Evolutionary conservation across 2,113 vertebrate species (phyloP).

Genomic region (Paraplagusia blochii): DNA sequence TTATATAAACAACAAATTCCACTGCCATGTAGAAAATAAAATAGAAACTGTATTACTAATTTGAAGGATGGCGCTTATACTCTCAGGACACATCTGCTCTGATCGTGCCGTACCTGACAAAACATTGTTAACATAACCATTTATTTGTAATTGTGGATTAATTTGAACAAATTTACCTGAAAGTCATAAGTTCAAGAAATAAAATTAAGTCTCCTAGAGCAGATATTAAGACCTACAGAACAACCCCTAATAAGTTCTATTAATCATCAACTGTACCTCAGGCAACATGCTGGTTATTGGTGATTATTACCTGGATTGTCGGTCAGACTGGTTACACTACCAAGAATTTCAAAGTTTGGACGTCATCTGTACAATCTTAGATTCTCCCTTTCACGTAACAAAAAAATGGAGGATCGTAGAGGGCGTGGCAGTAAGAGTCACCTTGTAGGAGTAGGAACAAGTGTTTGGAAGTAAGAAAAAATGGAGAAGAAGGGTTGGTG

Average conservation of each 20-base stretch:
- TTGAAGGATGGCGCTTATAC: too few species aligned
- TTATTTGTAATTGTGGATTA: too few species aligned
- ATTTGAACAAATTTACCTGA: too few species aligned
- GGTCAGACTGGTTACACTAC: not conserved
- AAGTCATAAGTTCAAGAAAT: too few species aligned
- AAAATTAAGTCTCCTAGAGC: not conserved
- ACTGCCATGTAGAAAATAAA: too few species aligned
- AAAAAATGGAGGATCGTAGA: not conserved
- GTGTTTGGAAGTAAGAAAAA: conserved; percentile 30
- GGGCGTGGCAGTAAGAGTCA: conserved; percentile 56
- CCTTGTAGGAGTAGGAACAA: conserved; percentile 56
- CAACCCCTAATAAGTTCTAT: not conserved
- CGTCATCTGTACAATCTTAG: not conserved
- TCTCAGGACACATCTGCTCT: too few species aligned
- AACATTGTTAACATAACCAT: too few species aligned
- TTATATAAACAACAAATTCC: too few species aligned
- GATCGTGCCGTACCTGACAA: too few species aligned
- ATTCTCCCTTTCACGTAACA: too few species aligned
- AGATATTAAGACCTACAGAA: not conserved
- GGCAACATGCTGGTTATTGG: not conserved
- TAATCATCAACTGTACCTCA: not conserved
- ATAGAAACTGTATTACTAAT: too few species aligned
- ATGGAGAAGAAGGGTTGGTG: conserved; percentile 20
- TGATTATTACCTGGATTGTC: not conserved
- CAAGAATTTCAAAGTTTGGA: not conserved